Percentiles rank a stretch among this genome's conserved stretches.
These are phyloP conservation scores for Bradypodion pumilum DNA, from an alignment of 2,797 vertebrate genomes.

Conservation along the genomic window DNA sequence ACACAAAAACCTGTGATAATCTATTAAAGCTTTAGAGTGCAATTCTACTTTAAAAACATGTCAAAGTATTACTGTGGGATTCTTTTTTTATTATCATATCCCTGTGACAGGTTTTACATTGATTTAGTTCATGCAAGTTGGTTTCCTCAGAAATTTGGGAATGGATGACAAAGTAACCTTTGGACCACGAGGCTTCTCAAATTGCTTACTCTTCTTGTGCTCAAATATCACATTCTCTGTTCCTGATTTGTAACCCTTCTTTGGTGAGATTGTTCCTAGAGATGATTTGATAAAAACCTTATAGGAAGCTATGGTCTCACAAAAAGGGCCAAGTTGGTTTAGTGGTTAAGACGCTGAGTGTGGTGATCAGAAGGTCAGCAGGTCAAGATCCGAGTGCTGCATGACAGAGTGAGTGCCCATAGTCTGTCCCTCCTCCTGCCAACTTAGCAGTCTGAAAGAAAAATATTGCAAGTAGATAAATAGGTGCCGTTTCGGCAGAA, in stretches of 20 bases:
- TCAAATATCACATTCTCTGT: neutral
- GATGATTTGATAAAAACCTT: too few relatives aligned
- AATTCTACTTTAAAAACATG: neutral
- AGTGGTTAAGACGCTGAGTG: too few relatives aligned
- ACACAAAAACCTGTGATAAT: neutral
- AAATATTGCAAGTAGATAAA: too few relatives aligned
- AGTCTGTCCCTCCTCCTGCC: too few relatives aligned
- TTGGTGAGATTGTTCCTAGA: neutral
- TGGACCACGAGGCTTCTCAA: neutral
- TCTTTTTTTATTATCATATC: slow-evolving; percentile 4
- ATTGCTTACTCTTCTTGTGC: neutral
- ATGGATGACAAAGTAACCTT: neutral
- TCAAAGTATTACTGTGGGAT: neutral
- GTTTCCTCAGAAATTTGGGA: neutral
- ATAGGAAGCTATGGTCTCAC: too few relatives aligned
- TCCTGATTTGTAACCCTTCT: neutral
- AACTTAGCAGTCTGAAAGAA: too few relatives aligned
- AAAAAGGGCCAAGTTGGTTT: too few relatives aligned
- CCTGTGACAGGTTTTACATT: slow-evolving; percentile 34
- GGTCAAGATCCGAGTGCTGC: too few relatives aligned
- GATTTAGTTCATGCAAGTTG: neutral
- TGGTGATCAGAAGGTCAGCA: too few relatives aligned
- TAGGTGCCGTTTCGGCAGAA: too few relatives aligned
- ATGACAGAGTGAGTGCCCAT: too few relatives aligned
- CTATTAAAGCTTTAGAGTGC: neutral